Percentiles rank a stretch among this genome's conserved stretches.
Evolutionary conservation across 2,888 invertebrate species (phyloP).

Genomic region (Heteromurus nitidus): DNA sequence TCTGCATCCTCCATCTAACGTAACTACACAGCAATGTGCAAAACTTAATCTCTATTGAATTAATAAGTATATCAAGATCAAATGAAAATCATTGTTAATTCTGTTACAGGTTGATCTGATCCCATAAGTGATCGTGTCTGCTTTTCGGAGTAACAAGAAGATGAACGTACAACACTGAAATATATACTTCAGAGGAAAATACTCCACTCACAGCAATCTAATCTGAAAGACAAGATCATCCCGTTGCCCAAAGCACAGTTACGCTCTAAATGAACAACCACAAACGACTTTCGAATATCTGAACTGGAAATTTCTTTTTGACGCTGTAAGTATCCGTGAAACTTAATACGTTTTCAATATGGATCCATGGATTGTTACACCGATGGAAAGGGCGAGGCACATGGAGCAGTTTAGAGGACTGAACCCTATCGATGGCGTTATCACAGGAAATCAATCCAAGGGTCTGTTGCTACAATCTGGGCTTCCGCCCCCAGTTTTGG

Average conservation of each 20-base stretch:
- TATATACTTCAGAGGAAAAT: too few species aligned
- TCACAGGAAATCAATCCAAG: conserved; percentile 95
- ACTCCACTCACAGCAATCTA: neutral
- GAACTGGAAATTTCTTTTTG: too few species aligned
- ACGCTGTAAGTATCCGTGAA: neutral
- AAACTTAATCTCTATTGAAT: too few species aligned
- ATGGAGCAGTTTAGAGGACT: conserved; percentile 93
- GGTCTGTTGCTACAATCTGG: conserved; percentile 94
- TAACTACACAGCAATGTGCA: too few species aligned
- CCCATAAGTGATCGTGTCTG: too few species aligned
- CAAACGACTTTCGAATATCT: neutral
- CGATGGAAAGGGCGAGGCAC: conserved; percentile 90
- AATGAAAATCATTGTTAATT: too few species aligned
- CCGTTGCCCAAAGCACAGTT: neutral
- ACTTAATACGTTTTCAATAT: conserved; percentile 48
- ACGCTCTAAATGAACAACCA: too few species aligned
- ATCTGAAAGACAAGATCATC: neutral
- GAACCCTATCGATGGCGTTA: conserved; percentile 89
- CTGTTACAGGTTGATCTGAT: too few species aligned
- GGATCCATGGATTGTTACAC: conserved; percentile 92
- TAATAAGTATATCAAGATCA: too few species aligned
- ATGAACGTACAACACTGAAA: too few species aligned
- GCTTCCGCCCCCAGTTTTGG: conserved; percentile 90
- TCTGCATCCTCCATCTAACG: too few species aligned
- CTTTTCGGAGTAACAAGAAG: too few species aligned